Base-by-base conservation (phyloP, 2,888 invertebrate species). In the Steromphala cineraria region DNA sequence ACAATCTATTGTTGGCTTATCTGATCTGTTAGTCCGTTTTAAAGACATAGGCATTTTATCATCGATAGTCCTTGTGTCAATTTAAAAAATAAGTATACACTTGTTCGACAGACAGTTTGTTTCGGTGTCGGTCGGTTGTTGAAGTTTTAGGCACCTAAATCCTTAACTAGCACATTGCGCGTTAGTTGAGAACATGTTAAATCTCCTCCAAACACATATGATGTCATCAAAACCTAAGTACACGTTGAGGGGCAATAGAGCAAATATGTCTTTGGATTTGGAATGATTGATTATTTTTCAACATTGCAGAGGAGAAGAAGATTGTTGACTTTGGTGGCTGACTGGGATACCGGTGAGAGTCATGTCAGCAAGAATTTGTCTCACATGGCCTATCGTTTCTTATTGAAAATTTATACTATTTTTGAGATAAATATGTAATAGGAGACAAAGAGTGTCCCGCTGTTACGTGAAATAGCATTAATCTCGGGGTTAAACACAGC, bases 161-260 rank as follows among this genome's bases (percentile, higher is more conserved):
- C 62, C 28, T 62, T n/a, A 15, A 17, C 71, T 36, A 71, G 8
- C 71, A 71, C 71, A 36, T 36, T 71, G 28, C 40, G 71, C 36
- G 71, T 71, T 40, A 36, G 36, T 71, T 8, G n/a, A 40, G 36
- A 31, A 71, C 40, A 40, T 19, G 36, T 40, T 19, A 31, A 71
- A n/a, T 15, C 71, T 19, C 19, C n/a, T 71, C 7, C 71, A 71
- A 71, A 71, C 71, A 71, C 71, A 71, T 71, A 36, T 71, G 36
- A 71, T 71, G 36, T 36, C 71, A 71, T 62, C 62, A 62, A 62
- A 46, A 28, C 28, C 28, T 62, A 62, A 24, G 28, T 62, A 62
- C 24, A 62, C 62, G 28, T 28, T 28, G 62, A 7, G 28, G 62
- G 62, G 28, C 28, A 28, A 62, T 62, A 62, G 28, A 62, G 28